Evolutionary conservation across 2,113 vertebrate species (phyloP).

Genomic region (Hydrolagus affinis): DNA sequence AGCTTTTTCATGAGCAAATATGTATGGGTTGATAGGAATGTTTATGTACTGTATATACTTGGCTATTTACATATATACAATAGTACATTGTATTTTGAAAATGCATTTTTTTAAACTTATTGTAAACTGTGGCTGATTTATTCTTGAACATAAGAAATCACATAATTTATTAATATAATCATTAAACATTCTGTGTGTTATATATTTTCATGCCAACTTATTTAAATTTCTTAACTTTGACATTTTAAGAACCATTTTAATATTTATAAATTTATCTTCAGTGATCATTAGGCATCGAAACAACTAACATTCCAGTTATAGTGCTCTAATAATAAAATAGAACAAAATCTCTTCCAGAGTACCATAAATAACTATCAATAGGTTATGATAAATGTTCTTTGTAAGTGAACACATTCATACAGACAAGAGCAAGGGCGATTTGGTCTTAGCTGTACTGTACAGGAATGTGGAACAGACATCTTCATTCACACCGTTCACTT

Average conservation of each 20-base stretch:
- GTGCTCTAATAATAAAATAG: too few species aligned
- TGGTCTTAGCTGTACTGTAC: too few species aligned
- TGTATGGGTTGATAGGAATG: not conserved
- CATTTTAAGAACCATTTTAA: not conserved
- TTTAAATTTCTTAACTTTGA: not conserved
- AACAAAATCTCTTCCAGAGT: too few species aligned
- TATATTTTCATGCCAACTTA: not conserved
- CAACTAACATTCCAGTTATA: too few species aligned
- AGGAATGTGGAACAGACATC: too few species aligned
- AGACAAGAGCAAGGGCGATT: too few species aligned
- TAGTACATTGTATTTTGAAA: not conserved
- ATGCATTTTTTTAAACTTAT: not conserved
- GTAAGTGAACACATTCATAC: too few species aligned
- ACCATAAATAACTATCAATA: too few species aligned
- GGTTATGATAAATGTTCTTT: too few species aligned
- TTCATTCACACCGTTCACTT: too few species aligned
- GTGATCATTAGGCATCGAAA: too few species aligned
- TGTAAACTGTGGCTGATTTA: not conserved
- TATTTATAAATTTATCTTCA: too few species aligned
- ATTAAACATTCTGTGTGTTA: not conserved
- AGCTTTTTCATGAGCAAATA: not conserved
- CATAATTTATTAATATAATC: constrained; percentile 15
- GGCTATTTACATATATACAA: not conserved
- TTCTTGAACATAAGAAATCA: constrained; percentile 5
- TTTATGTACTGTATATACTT: not conserved